phyloP scores from a whole-genome alignment of 2,797 vertebrate species.

The Lithobates pipiens region DNA sequence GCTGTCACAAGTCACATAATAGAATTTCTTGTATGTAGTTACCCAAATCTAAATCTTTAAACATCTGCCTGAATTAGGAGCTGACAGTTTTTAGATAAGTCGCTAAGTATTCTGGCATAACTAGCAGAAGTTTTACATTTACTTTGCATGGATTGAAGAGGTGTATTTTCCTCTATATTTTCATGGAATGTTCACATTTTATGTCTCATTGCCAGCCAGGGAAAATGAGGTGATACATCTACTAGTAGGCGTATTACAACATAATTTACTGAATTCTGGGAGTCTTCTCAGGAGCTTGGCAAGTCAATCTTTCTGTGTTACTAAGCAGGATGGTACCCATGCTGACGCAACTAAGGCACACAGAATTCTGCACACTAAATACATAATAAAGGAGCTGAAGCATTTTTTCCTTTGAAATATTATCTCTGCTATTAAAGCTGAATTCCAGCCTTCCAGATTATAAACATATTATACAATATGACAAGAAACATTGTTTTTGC shows the following conservation, averaged over 20 bases:
- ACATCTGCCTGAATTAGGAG: no score
- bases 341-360: background rate
- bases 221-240: background rate
- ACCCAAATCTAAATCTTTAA: no score
- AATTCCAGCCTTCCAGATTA: no score
- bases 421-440: no score
- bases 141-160: background rate
- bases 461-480: no score
- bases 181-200: background rate
- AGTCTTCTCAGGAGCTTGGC: background rate
- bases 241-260: slow-evolving; percentile 27
- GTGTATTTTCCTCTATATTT: background rate
- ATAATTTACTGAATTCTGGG: slow-evolving; percentile 11
- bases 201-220: slow-evolving; percentile 3
- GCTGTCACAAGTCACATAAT: no score
- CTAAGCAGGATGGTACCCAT: background rate
- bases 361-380: background rate
- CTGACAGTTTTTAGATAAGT: no score
- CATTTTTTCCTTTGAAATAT: background rate
- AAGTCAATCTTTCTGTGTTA: slow-evolving; percentile 2
- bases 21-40: no score
- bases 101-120: background rate
- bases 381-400: background rate
- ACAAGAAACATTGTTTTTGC: slow-evolving; percentile 67
- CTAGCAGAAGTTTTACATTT: background rate